Percentiles rank a stretch among this genome's conserved stretches.
phyloP scores from a whole-genome alignment of 2,113 vertebrate genomes.

The Cyanoramphus novaezelandiae region DNA sequence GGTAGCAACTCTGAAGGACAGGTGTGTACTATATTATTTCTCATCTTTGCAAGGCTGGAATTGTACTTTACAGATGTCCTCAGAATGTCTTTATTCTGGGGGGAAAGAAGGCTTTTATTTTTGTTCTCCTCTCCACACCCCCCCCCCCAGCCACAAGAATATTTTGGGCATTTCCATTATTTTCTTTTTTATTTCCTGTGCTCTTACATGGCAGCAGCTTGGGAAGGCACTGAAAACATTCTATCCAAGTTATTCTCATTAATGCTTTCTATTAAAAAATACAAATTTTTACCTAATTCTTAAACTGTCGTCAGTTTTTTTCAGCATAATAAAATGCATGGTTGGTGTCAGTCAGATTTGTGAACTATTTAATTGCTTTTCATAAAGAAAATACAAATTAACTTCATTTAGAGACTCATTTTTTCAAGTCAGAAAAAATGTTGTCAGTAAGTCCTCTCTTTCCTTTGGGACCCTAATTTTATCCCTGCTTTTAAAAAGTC shows the following conservation, averaged over 20 bases:
- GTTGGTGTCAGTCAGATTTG: neutral
- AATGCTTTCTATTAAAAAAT: neutral
- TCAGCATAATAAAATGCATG: neutral
- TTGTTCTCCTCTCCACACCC: no score
- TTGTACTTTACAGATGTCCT: no score
- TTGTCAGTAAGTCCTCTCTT: neutral
- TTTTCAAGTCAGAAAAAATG: neutral
- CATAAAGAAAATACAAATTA: neutral
- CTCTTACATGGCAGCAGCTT: neutral
- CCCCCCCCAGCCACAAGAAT: no score
- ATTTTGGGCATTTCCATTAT: fast-evolving
- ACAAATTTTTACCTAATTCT: neutral
- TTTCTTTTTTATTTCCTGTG: neutral
- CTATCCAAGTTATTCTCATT: neutral
- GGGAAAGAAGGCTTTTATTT: neutral
- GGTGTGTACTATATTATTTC: constrained; percentile 39
- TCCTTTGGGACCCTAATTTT: neutral
- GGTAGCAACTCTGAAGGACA: constrained; percentile 87
- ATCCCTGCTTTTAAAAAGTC: neutral
- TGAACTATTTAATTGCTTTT: neutral
- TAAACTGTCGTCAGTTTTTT: neutral
- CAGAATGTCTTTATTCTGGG: neutral
- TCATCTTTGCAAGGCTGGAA: neutral
- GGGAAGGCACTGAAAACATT: neutral
- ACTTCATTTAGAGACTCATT: neutral